Evolutionary conservation across 2,888 invertebrate genomes (phyloP).

Genomic region (Tipula helvola): DNA sequence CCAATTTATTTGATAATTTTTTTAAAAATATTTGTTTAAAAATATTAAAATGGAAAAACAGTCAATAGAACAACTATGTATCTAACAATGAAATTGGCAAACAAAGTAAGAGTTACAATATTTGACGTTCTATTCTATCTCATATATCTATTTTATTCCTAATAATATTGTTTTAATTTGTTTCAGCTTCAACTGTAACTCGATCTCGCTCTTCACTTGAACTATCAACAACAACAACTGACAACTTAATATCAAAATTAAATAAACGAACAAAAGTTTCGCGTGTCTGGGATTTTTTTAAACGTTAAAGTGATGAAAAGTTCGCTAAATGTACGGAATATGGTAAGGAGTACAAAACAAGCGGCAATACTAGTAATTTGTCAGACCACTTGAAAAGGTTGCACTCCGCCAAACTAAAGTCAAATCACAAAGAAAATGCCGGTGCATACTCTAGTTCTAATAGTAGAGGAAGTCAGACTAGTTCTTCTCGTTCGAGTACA

Average conservation of each 20-base stretch:
- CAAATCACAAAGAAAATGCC: background rate
- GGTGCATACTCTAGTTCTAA: background rate
- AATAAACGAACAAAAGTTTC: background rate
- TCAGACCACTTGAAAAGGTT: background rate
- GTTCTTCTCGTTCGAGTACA: background rate
- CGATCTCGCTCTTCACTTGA: background rate
- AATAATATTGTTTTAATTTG: background rate
- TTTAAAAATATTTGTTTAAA: background rate
- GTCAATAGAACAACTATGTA: background rate
- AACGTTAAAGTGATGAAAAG: background rate
- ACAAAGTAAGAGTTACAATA: background rate
- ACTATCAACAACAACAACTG: background rate
- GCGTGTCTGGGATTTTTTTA: background rate
- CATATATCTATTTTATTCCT: background rate
- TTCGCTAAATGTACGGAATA: background rate
- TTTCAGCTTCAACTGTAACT: too few relatives aligned
- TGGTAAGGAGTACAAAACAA: background rate
- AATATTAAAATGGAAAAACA: background rate
- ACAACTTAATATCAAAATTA: background rate
- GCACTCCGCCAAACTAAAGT: background rate
- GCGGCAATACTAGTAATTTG: background rate
- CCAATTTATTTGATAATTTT: background rate
- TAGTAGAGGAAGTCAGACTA: background rate
- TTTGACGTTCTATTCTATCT: background rate
- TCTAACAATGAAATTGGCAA: background rate